Evolutionary conservation across 2,113 vertebrate species (phyloP).

Genomic region (Xyliphius kryptos): DNA sequence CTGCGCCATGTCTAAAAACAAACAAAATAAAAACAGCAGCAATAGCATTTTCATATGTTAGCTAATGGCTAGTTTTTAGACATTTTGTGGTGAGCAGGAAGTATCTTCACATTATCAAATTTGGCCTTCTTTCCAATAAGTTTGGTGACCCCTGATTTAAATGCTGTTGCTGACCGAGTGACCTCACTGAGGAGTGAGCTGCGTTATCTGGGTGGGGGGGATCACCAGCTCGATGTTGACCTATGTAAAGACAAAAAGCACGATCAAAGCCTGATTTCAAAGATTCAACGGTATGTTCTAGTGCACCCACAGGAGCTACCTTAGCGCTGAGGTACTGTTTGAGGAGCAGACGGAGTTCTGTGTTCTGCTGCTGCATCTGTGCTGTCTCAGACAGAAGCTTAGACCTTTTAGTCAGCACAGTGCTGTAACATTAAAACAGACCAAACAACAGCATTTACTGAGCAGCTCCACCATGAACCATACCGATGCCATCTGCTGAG

Average conservation of each 20-base stretch:
- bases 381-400: slow-evolving; percentile 58
- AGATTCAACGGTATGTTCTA: background rate
- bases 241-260: slow-evolving; percentile 44
- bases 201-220: slow-evolving; percentile 54
- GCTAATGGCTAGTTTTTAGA: no score
- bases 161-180: background rate
- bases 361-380: slow-evolving; percentile 64
- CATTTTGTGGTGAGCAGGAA: no score
- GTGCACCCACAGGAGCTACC: slow-evolving; percentile 27
- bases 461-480: no score
- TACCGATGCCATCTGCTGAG: no score
- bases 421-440: slow-evolving; percentile 45
- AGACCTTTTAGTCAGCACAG: slow-evolving; percentile 60
- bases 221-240: slow-evolving; percentile 60
- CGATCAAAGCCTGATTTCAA: background rate
- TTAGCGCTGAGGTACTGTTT: slow-evolving; percentile 61
- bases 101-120: no score
- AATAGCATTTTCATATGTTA: no score
- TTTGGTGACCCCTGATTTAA: no score
- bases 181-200: slow-evolving; percentile 11
- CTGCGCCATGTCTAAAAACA: no score
- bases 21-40: no score
- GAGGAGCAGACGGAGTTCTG: slow-evolving; percentile 64
- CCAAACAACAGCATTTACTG: no score
- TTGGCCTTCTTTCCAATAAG: no score